Base-by-base conservation (phyloP, 2,888 invertebrate genomes). In the Amphipoea oculea region DNA sequence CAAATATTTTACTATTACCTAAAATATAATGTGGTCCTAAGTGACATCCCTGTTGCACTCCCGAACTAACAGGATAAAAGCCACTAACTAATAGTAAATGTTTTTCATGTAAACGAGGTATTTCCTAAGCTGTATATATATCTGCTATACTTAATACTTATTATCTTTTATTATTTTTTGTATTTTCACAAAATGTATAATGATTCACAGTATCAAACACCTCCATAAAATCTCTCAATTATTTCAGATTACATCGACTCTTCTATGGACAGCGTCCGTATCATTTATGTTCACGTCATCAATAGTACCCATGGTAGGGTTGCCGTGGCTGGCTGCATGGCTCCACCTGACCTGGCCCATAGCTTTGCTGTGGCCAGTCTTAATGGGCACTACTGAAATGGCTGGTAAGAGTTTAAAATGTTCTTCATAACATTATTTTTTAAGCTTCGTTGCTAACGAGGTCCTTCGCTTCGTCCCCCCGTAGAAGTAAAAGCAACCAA, bases 291-390 rank as follows among this genome's bases (percentile, higher is more conserved):
- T 84, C 42, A 89, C 91, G 62, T 90, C 92, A 14, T 78, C 86
- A 5, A 86, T 87, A 14, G 84, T 91, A 73, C 91, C 91, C 45
- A 87, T 91, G 86, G 87, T 91, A 82, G 90, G 90, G 2, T 84
- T 87, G 20, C 92, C 91, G 63, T 95, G 95, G 95, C 78, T 92
- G n/a, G 81, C 91, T 2, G 92, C 95, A 20, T 92, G 94, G 92
- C 88, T 92, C 67, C 96, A 95, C 81, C 83, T 94, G 48, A 88
- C 93, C 6, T 95, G 95, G 95, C 94, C 96, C 0, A 84, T 92
- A 1, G 94, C 95, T 0, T 82, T 95, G 67, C 87, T 96, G 51
- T 96, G 95, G 96, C 96, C 96, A 0, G 92, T 93, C 0, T 66
- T 96, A 2, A 91, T 94, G 45, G 92, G 92, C 68, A 90, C 95